Conservation (phyloP, 1,140 invertebrate genomes). For the Metopolophium dirhodum region DNA sequence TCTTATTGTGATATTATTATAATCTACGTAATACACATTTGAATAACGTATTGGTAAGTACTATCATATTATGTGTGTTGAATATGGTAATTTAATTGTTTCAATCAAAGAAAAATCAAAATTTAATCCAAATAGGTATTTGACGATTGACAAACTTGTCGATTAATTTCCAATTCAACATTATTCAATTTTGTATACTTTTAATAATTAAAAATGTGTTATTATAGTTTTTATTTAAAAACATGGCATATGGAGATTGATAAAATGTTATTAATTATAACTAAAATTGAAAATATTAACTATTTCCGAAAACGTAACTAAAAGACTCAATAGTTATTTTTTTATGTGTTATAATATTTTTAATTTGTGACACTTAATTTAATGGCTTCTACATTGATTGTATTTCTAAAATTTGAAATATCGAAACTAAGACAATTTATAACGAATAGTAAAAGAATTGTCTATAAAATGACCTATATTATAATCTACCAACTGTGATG, state of each 20-base stretch:
- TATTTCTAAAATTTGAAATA: neutral
- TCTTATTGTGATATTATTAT: neutral
- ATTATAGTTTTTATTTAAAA: neutral
- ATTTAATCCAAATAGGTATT: neutral
- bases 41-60: neutral
- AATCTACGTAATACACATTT: neutral
- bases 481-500: neutral
- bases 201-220: neutral
- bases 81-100: neutral
- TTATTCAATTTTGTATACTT: neutral
- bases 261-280: neutral
- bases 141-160: neutral
- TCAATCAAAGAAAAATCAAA: neutral
- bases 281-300: neutral
- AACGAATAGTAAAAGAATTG: neutral
- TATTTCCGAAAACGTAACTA: neutral
- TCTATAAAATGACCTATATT: neutral
- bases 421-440: too few relatives aligned
- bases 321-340: neutral
- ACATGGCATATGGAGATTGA: neutral
- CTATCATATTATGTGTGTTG: neutral
- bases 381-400: neutral
- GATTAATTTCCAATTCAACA: neutral
- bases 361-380: neutral
- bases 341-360: neutral